These are phyloP conservation scores for Rotaria sp. DNA, from an alignment of 2,888 invertebrate species.

Conservation along the genomic window DNA sequence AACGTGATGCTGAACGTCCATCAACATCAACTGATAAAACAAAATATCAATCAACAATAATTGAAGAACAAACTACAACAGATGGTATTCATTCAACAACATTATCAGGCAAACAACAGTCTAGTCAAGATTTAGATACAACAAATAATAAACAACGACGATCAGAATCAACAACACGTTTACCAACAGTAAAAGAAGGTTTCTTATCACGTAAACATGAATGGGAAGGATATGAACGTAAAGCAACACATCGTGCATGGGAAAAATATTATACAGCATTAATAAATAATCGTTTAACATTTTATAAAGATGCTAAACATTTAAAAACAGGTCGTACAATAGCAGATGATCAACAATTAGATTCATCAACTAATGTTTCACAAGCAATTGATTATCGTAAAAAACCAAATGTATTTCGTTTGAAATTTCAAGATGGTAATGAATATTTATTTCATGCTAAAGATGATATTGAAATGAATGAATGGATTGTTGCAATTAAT, in stretches of 20 bases:
- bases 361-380: conserved; percentile 54
- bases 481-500: conserved; percentile 38
- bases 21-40: neutral
- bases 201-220: conserved; percentile 84
- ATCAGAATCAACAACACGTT: neutral
- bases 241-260: conserved; percentile 74
- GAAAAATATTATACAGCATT: conserved; percentile 35
- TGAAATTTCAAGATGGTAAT: conserved; percentile 80
- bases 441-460: conserved; percentile 96
- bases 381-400: conserved; percentile 94
- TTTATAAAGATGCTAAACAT: conserved; percentile 66
- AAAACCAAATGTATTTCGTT: conserved; percentile 95
- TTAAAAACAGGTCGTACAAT: conserved; percentile 38
- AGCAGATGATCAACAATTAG: neutral
- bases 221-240: conserved; percentile 89
- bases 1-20: neutral
- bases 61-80: neutral
- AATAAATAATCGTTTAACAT: conserved; percentile 31
- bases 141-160: neutral
- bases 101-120: neutral
- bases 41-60: neutral
- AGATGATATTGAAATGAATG: conserved; percentile 62
- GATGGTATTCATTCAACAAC: neutral
- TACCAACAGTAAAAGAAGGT: conserved; percentile 62
- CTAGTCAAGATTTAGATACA: neutral